phyloP scores from a whole-genome alignment of 2,888 invertebrate species.

The Tachina lurida region DNA sequence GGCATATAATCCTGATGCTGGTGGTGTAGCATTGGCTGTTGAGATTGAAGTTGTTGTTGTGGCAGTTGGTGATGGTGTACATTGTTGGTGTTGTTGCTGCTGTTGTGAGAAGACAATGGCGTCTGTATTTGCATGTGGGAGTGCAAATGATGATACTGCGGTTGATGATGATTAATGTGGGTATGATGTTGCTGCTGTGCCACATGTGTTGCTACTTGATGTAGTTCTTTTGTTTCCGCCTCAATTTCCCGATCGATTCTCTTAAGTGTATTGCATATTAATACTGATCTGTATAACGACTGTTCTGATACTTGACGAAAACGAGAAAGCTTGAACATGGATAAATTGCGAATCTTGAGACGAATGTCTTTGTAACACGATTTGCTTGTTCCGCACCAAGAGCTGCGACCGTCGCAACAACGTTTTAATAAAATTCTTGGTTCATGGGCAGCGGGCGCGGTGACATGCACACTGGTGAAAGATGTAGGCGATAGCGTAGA shows the following conservation, averaged over 20 bases:
- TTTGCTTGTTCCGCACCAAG: constrained; percentile 89
- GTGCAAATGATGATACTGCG: constrained; percentile 75
- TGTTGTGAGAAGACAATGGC: constrained; percentile 64
- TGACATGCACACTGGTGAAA: constrained; percentile 63
- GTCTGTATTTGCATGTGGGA: constrained; percentile 72
- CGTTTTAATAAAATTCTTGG: constrained; percentile 82
- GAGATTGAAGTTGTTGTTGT: constrained; percentile 74
- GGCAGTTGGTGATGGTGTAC: constrained; percentile 72
- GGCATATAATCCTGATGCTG: constrained; percentile 79
- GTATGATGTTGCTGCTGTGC: constrained; percentile 78
- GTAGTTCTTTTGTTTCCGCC: constrained; percentile 84
- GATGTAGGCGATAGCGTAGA: constrained; percentile 70
- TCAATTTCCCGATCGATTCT: constrained; percentile 95
- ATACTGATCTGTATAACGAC: constrained; percentile 93
- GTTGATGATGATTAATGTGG: constrained; percentile 77
- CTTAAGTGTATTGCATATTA: constrained; percentile 95
- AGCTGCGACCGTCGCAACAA: constrained; percentile 88
- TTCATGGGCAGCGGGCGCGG: constrained; percentile 76
- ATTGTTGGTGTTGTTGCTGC: constrained; percentile 57
- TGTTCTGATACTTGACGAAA: constrained; percentile 95
- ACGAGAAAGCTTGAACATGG: constrained; percentile 94
- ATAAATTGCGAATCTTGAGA: constrained; percentile 94
- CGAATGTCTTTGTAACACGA: constrained; percentile 93
- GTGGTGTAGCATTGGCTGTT: constrained; percentile 74
- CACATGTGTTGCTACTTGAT: constrained; percentile 82